Evolutionary conservation across 2,888 invertebrate species (phyloP), one percentile per base, ranked within the genome.

Genomic region (Allophyes oxyacanthae): DNA sequence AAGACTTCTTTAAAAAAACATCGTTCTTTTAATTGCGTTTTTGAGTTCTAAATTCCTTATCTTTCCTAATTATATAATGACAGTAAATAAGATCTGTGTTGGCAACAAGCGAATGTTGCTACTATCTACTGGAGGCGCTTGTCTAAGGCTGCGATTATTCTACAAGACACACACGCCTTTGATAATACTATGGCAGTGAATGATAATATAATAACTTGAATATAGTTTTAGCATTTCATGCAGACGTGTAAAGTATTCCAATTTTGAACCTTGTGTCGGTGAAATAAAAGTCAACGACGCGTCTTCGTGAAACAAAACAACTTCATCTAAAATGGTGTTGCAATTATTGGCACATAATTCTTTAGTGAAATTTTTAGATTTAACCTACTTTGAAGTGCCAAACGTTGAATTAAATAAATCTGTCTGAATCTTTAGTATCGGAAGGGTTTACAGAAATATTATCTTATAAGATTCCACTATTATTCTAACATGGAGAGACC

Each of bases 121-220:
- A 70, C 43, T 38, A 41, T 45, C 50, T 69, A 65, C 37, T 38
- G 43, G 65, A 51, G 64, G 54, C 65, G 66, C 46, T 70, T 49
- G 42, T 63, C 48, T 50, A 64, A 67, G 72, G 64, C 63, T 56
- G 67, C 43, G 13, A 54, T 38, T 49, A 54, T 55, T 40, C 33
- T 54, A 71, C 51, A 70, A 56, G 53, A 70, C 67, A 71, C 64
- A 33, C 44, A 59, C 56, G 40, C 64, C 67, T 51, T 55, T 56
- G 49, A 41, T 67, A 64, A 67, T 45, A 71, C 55, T 67, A 70
- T 67, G 70, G 70, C 70, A 71, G 70, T 71, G 68, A 52, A 46
- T 55, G 41, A 34, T 67, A 71, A 71, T 64, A 46, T 55, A 41
- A 34, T 67, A 71, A 71, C 67, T 60, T 60, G 55, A 63, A 72